Conservation (phyloP, 2,113 vertebrate species). For the Dipodomys merriami region DNA sequence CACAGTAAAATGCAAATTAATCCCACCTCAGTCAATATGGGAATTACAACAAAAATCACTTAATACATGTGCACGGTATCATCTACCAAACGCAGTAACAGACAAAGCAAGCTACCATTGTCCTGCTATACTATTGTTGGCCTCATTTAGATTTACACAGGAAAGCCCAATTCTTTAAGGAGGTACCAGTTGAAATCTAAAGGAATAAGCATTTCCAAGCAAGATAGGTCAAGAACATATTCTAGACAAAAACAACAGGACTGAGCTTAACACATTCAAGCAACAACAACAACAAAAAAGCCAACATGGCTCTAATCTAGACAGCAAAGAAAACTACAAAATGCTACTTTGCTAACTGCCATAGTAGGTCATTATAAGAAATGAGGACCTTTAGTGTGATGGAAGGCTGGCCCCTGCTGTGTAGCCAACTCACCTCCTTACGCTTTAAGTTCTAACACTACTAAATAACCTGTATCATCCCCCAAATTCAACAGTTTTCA, state of each 20-base stretch:
- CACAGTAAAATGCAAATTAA: slow-evolving; percentile 1
- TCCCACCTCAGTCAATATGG: background rate
- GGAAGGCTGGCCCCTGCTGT: background rate
- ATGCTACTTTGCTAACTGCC: background rate
- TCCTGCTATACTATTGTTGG: background rate
- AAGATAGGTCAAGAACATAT: background rate
- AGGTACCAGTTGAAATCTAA: slow-evolving; percentile 16
- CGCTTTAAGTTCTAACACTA: background rate
- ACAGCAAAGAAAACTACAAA: slow-evolving; percentile 8
- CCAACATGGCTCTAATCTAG: background rate
- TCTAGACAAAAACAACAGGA: slow-evolving; percentile 38
- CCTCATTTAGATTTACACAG: background rate
- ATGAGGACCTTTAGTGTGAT: background rate
- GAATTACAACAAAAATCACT: background rate
- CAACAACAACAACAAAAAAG: background rate
- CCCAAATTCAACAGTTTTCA: too few species aligned
- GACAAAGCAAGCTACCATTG: background rate
- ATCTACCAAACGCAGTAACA: background rate
- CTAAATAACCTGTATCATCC: background rate
- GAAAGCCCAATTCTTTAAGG: background rate
- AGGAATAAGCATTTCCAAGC: background rate
- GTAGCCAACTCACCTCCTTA: background rate
- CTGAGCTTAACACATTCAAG: background rate
- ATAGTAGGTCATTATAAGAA: background rate
- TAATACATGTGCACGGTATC: background rate